A percentile compares a stretch with the other conserved stretches of the same genome.
phyloP scores from a whole-genome alignment of 2,113 vertebrate species.

The Cinclus mexicanus region DNA sequence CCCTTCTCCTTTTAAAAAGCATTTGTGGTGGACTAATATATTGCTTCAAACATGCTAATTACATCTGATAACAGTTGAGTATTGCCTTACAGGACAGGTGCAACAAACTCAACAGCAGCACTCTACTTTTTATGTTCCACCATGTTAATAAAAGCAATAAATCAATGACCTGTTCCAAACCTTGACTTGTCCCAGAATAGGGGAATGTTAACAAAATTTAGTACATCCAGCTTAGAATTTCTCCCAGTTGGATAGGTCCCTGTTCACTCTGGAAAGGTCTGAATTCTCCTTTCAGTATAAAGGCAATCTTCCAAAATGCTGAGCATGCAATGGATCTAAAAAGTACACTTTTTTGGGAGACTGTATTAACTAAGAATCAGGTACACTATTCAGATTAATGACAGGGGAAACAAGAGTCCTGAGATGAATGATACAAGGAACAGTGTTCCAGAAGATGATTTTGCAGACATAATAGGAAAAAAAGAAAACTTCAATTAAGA shows the following conservation, averaged over 20 bases:
- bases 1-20: conserved; percentile 7
- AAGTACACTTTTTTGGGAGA: not conserved
- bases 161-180: not conserved
- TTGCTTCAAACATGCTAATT: conserved; percentile 2
- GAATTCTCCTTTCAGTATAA: not conserved
- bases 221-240: not conserved
- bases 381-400: not conserved
- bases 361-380: not conserved
- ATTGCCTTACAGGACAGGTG: not conserved
- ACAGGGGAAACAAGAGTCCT: not conserved
- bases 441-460: not conserved
- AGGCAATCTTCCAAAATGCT: not conserved
- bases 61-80: not conserved
- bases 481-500: not conserved
- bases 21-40: conserved; percentile 29
- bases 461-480: not conserved
- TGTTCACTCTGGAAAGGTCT: not conserved
- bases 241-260: not conserved
- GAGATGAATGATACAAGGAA: not conserved
- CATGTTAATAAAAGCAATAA: not conserved
- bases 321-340: not conserved
- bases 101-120: not conserved
- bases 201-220: not conserved
- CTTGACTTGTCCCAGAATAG: not conserved
- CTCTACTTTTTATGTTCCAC: not conserved